phyloP scores from a whole-genome alignment of 2,113 vertebrate genomes.

The Haemorhous mexicanus region DNA sequence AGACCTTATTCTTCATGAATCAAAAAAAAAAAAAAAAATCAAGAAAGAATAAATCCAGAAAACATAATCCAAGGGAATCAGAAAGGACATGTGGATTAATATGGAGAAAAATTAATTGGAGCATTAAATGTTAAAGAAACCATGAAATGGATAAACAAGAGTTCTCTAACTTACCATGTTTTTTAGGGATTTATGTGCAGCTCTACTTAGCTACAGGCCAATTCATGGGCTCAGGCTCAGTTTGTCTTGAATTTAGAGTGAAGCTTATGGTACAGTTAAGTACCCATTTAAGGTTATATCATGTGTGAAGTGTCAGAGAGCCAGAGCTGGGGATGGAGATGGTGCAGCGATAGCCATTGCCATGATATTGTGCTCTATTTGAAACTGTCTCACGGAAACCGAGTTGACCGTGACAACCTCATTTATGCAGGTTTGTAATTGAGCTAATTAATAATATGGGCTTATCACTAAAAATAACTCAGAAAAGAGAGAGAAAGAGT shows the following conservation, averaged over 20 bases:
- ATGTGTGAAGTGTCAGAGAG: not conserved
- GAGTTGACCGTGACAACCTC: not conserved
- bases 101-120: constrained; percentile 22
- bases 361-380: not conserved
- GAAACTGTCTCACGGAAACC: not conserved
- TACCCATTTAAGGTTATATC: not conserved
- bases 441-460: not conserved
- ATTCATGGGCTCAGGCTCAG: not conserved
- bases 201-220: not conserved
- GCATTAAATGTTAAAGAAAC: constrained; percentile 41
- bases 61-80: not conserved
- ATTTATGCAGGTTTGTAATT: not conserved
- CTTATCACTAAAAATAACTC: not conserved
- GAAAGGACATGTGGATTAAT: constrained; percentile 12
- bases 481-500: not conserved
- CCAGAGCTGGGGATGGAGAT: not conserved
- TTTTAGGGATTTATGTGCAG: not conserved
- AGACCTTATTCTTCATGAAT: not conserved
- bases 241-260: not conserved
- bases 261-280: not conserved
- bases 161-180: not conserved
- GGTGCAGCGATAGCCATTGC: not conserved
- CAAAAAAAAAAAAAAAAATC: not conserved
- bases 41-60: constrained; percentile 13
- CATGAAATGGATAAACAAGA: not conserved